Evolutionary conservation across 2,113 vertebrate genomes (phyloP), one percentile per base, ranked within the genome.

Genomic region (Taxidea taxus): DNA sequence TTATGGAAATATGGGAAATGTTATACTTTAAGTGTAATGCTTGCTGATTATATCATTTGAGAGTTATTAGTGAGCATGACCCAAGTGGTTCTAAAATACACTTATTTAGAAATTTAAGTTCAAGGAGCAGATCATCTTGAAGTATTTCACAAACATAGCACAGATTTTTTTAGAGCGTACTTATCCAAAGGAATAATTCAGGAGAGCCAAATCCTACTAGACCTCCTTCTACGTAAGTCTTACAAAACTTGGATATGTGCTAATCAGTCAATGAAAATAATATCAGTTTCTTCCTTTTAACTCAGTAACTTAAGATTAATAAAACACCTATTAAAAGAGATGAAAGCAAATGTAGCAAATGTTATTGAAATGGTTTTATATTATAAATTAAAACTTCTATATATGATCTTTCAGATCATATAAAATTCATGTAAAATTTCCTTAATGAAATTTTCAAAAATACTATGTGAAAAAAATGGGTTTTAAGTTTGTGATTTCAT

Each of bases 391-490:
- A 90, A 90, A 72, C 39, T 66, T 91, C n/a, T 42, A 7, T 47
- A 58, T 70, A 29, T 92, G 34, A 39, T 66, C 88, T 82, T 78
- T 94, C 72, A 62, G 85, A 88, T 85, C 18, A 34, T 68, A 13
- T 44, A 72, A 82, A 85, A 91, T 44, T 34, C 49, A 78, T 51
- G 13, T 58, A 68, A 15, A 42, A 47, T 88, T 87, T 78, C 44
- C 51, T 94, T 91, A 39, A 58, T 39, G 42, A 93, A 89, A 86
- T 87, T 94, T 95, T 89, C 89, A 94, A 86, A 93, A 95, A 58
- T 64, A 54, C 54, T 90, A 27, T 29, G n/a, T 54, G 14, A 18
- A 21, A 74, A 96, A 87, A 62, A 49, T 10, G 39, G 4, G 9
- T 58, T 90, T 86, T 89, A 49, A 86, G n/a, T 87, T 84, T 81